Base-by-base conservation (phyloP, 2,888 invertebrate genomes). In the Scaptomyza cyrtandrae region DNA sequence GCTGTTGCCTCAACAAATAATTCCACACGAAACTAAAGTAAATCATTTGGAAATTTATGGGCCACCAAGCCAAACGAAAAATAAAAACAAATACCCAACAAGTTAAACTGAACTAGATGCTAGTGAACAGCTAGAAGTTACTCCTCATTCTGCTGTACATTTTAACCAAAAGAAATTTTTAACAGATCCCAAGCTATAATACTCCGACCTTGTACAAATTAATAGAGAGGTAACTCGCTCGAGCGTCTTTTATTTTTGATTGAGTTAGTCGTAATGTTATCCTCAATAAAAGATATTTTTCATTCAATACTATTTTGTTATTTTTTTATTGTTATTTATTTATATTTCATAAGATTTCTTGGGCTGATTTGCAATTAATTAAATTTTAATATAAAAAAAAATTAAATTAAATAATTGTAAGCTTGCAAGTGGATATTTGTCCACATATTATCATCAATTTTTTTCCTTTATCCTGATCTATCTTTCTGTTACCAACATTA, bases 11-110 rank as follows among this genome's bases (percentile, higher is more conserved):
- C 64, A 78, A 80, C 79, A 75, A 83, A 88, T 85, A 90, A 88
- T 88, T 89, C 88, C 88, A 89, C 88, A 86, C 83, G 83, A 90
- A 90, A 90, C 77, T 86, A 85, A 90, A 90, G 88, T 90, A 90
- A 90, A 89, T 90, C 89, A 90, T 90, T 89, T 90, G 76, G 75
- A 82, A 85, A 90, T 89, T 89, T 90, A 90, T 89, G 85, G 78
- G 80, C 66, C 75, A 79, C 67, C 87, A 70, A 63, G 64, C 71
- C 88, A 76, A 57, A 70, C 35, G 54, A 48, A 50, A 55, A 55
- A 14, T 35, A 58, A 55, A 52, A 57, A 53, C 14, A 33, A 49
- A 62, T 29, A 19, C 19, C 16, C 29, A 37, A 44, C 39, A 57
- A 56, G 24, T 45, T 39, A 56, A 59, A 44, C 13, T 11, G 13